A percentile compares a stretch with the other conserved stretches of the same genome.
phyloP scores from a whole-genome alignment of 35 echinoderm and acorn worm genomes.

The Amphiura filiformis region DNA sequence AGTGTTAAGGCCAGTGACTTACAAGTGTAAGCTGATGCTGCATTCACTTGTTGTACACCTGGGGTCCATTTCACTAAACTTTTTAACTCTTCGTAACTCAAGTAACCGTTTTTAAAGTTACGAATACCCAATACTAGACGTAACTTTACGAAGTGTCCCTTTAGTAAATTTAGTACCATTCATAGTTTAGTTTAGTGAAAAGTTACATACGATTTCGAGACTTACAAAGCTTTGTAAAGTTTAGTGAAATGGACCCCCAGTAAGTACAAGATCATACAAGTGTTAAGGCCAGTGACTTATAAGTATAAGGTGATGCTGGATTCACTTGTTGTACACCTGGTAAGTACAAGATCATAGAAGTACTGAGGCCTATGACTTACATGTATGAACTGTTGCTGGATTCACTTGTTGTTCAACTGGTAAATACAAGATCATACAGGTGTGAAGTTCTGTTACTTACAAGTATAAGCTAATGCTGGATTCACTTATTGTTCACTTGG shows the following conservation, averaged over 20 bases:
- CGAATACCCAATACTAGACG: too few species aligned
- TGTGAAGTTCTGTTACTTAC: slow-evolving; percentile 77
- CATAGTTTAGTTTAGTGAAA: too few species aligned
- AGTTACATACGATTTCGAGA: too few species aligned
- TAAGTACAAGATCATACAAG: slow-evolving; percentile 84
- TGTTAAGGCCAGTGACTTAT: slow-evolving; percentile 80
- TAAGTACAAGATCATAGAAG: slow-evolving; percentile 81
- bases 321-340: slow-evolving; percentile 87
- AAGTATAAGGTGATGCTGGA: slow-evolving; percentile 87
- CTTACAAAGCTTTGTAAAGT: too few species aligned
- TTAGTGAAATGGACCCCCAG: too few species aligned
- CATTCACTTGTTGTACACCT: neutral
- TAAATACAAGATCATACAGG: slow-evolving; percentile 79
- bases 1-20: neutral
- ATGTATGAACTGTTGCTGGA: slow-evolving; percentile 75
- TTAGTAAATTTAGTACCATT: too few species aligned
- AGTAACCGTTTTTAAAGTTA: too few species aligned
- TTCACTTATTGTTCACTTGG: slow-evolving; percentile 86
- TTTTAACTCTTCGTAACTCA: too few species aligned
- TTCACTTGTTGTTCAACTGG: slow-evolving; percentile 84
- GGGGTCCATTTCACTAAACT: too few species aligned
- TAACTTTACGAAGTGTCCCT: too few species aligned
- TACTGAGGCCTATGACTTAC: slow-evolving; percentile 72
- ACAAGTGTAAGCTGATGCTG: neutral
- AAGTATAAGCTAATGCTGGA: slow-evolving; percentile 87